Evolutionary conservation across 2,888 invertebrate genomes (phyloP).

Genomic region (Cosmorhoe ocellata): DNA sequence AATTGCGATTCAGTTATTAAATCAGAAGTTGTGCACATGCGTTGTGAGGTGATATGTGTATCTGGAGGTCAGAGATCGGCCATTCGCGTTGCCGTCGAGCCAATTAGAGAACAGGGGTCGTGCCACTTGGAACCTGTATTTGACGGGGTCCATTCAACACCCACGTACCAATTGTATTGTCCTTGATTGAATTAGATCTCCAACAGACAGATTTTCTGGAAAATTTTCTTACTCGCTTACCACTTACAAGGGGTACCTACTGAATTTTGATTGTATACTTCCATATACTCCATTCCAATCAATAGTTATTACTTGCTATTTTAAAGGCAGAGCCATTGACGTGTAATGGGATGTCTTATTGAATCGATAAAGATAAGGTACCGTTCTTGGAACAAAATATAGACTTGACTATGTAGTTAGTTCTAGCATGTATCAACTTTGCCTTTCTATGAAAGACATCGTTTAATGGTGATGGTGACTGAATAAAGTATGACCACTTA

Average conservation of each 20-base stretch:
- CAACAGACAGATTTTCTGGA: constrained; percentile 13
- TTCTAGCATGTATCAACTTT: background rate
- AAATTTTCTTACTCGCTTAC: too few relatives aligned
- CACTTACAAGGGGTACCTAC: background rate
- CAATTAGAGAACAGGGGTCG: constrained; percentile 74
- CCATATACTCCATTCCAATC: too few relatives aligned
- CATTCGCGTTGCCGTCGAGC: constrained; percentile 61
- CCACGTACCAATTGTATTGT: constrained; percentile 49
- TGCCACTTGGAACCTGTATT: constrained; percentile 57
- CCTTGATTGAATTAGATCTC: constrained; percentile 17
- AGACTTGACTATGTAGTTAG: background rate
- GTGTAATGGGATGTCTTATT: background rate
- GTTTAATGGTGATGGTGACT: constrained; percentile 4
- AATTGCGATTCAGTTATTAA: constrained; percentile 30
- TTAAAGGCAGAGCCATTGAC: background rate
- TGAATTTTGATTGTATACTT: background rate
- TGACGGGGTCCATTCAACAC: constrained; percentile 61
- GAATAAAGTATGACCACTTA: constrained; percentile 8
- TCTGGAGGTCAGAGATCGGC: constrained; percentile 75
- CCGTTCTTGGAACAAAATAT: background rate
- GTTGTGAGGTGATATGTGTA: constrained; percentile 64
- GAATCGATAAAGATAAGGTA: background rate
- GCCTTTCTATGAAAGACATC: background rate
- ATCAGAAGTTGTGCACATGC: constrained; percentile 38
- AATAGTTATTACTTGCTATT: too few relatives aligned